A percentile compares a stretch with the other conserved stretches of the same genome.
Evolutionary conservation across 2,888 invertebrate genomes (phyloP).

Genomic region (Sinohyriopsis cumingii): DNA sequence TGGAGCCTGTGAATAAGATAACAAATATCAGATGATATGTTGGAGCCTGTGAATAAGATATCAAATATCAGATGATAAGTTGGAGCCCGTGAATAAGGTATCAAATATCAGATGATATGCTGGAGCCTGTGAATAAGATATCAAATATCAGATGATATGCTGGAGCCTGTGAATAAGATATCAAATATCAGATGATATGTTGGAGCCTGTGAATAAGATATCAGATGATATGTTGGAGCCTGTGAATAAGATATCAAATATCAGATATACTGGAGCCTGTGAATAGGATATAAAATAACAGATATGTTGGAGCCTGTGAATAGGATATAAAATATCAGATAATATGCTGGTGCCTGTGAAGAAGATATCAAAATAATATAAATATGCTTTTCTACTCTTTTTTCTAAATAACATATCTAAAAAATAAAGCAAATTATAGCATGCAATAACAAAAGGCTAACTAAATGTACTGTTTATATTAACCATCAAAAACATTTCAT

Average conservation of each 20-base stretch:
- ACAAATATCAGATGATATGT: constrained; percentile 71
- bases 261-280: constrained; percentile 75
- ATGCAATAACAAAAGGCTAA: too few relatives aligned
- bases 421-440: too few relatives aligned
- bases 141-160: constrained; percentile 72
- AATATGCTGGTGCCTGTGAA: constrained; percentile 70
- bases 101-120: constrained; percentile 71
- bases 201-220: constrained; percentile 72
- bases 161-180: constrained; percentile 72
- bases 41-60: constrained; percentile 33
- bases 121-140: constrained; percentile 21
- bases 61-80: constrained; percentile 71
- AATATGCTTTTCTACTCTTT: too few relatives aligned
- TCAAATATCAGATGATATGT: constrained; percentile 72
- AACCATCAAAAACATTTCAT: too few relatives aligned
- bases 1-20: constrained; percentile 72
- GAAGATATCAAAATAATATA: too few relatives aligned
- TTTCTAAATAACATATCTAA: too few relatives aligned
- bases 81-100: constrained; percentile 69
- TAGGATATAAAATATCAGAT: constrained; percentile 73
- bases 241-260: constrained; percentile 59
- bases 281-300: constrained; percentile 37
- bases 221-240: constrained; percentile 74
- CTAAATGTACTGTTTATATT: too few relatives aligned
- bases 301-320: constrained; percentile 47